phyloP scores from a whole-genome alignment of 2,888 invertebrate species.

The Xestia ashworthii region DNA sequence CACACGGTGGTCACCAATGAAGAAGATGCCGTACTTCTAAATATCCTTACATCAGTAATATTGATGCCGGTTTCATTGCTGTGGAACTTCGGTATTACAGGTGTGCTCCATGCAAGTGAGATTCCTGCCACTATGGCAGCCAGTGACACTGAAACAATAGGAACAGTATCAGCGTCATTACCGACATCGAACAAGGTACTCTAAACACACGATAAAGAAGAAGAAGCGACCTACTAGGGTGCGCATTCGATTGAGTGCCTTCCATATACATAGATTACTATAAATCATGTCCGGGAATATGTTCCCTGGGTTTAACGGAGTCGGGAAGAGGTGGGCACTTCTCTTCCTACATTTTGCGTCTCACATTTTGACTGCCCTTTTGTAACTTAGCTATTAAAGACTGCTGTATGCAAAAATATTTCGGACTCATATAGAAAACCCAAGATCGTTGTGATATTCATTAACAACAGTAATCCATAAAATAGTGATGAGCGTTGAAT shows the following conservation, averaged over 20 bases:
- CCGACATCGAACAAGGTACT: too few species aligned
- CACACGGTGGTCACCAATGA: background rate
- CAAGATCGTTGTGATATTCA: background rate
- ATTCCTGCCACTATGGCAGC: conserved; percentile 77
- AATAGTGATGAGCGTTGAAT: too few species aligned
- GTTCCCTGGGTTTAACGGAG: background rate
- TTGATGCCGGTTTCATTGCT: conserved; percentile 75
- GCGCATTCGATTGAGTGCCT: too few species aligned
- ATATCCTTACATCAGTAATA: conserved; percentile 75
- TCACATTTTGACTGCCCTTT: background rate
- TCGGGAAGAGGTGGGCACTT: background rate
- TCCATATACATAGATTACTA: background rate
- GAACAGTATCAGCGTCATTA: conserved; percentile 1
- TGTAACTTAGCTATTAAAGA: background rate
- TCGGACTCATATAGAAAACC: background rate
- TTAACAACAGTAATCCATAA: background rate
- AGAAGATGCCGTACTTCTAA: background rate
- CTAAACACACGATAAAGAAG: too few species aligned
- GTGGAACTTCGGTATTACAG: conserved; percentile 74
- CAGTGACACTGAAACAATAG: conserved; percentile 77
- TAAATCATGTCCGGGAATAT: background rate
- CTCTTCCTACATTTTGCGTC: background rate
- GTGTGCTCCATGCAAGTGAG: conserved; percentile 78
- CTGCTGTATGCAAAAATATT: background rate
- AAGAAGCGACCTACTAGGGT: too few species aligned